Evolutionary conservation across 2,797 vertebrate species (phyloP), one percentile per base, ranked within the genome.

Genomic region (Pampus argenteus): DNA sequence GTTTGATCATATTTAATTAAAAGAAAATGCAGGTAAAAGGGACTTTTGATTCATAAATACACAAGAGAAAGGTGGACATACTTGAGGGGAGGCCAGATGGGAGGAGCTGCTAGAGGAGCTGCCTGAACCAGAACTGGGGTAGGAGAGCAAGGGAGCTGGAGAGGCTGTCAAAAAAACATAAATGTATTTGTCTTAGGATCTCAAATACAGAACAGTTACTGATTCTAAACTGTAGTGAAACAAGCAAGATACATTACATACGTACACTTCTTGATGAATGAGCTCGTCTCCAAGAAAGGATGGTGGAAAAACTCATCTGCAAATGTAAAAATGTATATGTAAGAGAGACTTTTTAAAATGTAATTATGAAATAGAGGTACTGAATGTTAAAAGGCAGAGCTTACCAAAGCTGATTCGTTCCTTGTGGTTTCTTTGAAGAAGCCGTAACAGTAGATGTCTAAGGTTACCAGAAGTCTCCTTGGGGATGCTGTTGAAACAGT

Each of bases 281-380:
- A 91, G 84, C 92, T 95, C 34, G 94, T 91, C 50, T 97, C 96
- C 38, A 99, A 82, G 90, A 98, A 99, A 0, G 98, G 95, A 88
- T 99, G 98, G 66, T 95, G 95, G 89, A 99, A 99, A 91, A 99
- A 98, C 60, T 96, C 95, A 81, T 98, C 98, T 99, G 92, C 1
- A 65, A 62, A 81, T 50, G 34, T 2, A 74, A 66, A 76, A 11
- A 67, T 51, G 47, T 9, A 60, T 5, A 36, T 18, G 29, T 47
- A n/a, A 68, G 17, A 57, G 8, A 51, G 8, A 36, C 2, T 1
- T 61, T 34, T 17, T 0, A 9, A 54, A 64, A 49, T 18, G 3
- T 7, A 65, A 61, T 51, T 1, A 26, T 58, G 8, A 52, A 45
- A 11, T 57, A 42, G 5, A 2, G 17, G 28, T 29, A 58, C 2